Base-by-base conservation (phyloP, 2,888 invertebrate species). In the Eristalis intricaria region DNA sequence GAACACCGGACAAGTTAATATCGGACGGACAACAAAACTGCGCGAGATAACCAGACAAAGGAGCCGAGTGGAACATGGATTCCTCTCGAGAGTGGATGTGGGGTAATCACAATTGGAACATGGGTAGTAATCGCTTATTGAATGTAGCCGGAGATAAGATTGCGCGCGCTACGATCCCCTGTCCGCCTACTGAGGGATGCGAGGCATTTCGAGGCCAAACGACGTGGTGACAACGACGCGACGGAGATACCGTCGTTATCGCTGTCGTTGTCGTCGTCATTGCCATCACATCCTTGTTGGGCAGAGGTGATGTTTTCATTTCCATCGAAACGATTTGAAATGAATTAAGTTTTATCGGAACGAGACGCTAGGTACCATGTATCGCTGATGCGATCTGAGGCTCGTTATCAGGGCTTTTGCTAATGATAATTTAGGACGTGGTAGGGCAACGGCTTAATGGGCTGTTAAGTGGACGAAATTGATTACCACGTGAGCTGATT, bases 121-220 rank as follows among this genome's bases (percentile, higher is more conserved):
- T 90, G 90, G 89, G 89, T 90, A 90, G 90, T 90, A 91, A 91
- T 90, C 91, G 90, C 90, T 90, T 90, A 90, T 90, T 90, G 90
- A 90, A 90, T 90, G 90, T 90, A 90, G 89, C 89, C 84, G 84
- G 79, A 89, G 91, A 91, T 91, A 90, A 91, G 91, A 91, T 90
- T 90, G 89, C 73, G 79, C 71, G 65, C 79, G 74, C 79, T 75
- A 85, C 88, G 70, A 78, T 78, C 81, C 76, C 1, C 8, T 50
- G 50, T 50, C 50, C 50, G 50, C 50, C 50, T 50, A 50, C 50
- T 50, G 50, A 50, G 50, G 19, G 50, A 50, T 50, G 19, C 50
- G 50, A 8, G 50, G 50, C 77, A 75, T 71, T 88, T 84, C 32
- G 43, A 22, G 70, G 35, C 68, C 32, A 38, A 50, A 50, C 50